Conservation (phyloP, 2,113 vertebrate genomes). For the Hystrix brachyura region DNA sequence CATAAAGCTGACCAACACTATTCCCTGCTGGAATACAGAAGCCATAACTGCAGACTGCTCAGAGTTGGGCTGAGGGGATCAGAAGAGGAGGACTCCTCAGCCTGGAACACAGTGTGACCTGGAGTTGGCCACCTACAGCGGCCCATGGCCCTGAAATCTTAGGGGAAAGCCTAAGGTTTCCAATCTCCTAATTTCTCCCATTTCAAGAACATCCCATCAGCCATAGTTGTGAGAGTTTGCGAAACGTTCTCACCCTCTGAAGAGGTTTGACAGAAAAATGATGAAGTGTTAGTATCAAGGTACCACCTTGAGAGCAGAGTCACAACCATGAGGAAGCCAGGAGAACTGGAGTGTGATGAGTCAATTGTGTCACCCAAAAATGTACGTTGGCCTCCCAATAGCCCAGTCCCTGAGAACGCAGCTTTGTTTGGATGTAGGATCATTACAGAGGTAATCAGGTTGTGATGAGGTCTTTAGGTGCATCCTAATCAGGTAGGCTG, state of each 20-base stretch:
- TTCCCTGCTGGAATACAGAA: neutral
- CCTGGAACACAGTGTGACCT: rapidly evolving
- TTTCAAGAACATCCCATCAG: neutral
- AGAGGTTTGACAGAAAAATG: neutral
- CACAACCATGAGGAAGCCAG: rapidly evolving
- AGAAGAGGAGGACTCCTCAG: no score
- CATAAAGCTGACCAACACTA: neutral
- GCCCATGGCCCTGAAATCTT: neutral
- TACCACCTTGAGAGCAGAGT: neutral
- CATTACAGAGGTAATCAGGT: neutral
- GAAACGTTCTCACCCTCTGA: neutral
- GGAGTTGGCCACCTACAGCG: rapidly evolving
- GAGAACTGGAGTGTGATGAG: neutral
- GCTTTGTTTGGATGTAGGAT: neutral
- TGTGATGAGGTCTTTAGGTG: neutral
- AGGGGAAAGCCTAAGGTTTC: neutral
- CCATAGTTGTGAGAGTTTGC: neutral
- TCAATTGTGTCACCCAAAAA: no score
- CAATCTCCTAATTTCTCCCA: neutral
- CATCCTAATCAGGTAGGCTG: neutral
- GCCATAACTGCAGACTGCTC: no score
- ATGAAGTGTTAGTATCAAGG: neutral
- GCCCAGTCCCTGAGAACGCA: neutral
- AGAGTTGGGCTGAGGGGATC: neutral
- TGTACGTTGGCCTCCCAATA: neutral